A percentile compares a stretch with the other conserved stretches of the same genome.
These are phyloP conservation scores for Meda fulgida DNA, from an alignment of 2,797 vertebrate genomes.

Conservation along the genomic window DNA sequence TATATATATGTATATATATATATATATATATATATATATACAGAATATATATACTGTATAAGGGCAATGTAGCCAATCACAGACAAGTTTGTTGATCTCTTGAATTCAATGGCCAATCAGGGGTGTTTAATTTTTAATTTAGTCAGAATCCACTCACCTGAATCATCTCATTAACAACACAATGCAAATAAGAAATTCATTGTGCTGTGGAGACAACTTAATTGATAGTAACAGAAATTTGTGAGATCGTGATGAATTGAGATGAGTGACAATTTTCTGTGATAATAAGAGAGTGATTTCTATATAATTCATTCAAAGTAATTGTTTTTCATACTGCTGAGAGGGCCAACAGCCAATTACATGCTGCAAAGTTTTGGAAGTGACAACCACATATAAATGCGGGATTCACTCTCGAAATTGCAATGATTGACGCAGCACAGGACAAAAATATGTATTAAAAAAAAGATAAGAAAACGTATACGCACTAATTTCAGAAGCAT, in stretches of 20 bases:
- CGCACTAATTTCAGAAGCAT: not conserved
- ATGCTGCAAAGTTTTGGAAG: not conserved
- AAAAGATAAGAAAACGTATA: not conserved
- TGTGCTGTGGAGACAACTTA: not conserved
- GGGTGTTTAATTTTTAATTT: not conserved
- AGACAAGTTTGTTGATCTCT: not conserved
- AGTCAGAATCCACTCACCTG: not conserved
- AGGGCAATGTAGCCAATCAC: not conserved
- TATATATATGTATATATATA: not conserved
- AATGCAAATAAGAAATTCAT: not conserved
- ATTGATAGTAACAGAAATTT: not conserved
- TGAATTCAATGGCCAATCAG: not conserved
- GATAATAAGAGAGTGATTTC: not conserved
- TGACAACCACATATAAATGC: not conserved
- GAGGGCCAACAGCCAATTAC: too few relatives aligned
- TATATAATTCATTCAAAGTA: not conserved
- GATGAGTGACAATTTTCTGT: not conserved
- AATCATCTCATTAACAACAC: not conserved
- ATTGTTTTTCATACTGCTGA: too few relatives aligned
- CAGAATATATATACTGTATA: too few relatives aligned
- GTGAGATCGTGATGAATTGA: not conserved
- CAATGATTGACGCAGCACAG: not conserved
- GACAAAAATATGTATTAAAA: not conserved
- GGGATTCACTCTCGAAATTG: not conserved
- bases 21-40: not conserved